Percentiles rank a stretch among this genome's conserved stretches.
Conservation (phyloP, 2,797 vertebrate species). For the Rhincodon typus region DNA sequence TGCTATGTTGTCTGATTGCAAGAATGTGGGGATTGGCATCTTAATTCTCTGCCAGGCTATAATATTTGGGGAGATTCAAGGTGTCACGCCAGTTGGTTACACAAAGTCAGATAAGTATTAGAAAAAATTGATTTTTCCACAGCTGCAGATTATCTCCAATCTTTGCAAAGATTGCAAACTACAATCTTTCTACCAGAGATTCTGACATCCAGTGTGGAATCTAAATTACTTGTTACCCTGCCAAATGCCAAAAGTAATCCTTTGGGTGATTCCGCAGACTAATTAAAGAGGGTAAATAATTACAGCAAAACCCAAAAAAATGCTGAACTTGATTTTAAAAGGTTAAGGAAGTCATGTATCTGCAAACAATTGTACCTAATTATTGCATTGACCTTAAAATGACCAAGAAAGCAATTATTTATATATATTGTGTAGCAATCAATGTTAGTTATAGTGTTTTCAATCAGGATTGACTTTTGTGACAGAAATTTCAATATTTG, state of each 20-base stretch:
- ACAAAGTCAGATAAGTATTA: background rate
- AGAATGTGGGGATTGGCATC: background rate
- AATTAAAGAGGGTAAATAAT: slow-evolving; percentile 28
- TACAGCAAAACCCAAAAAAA: slow-evolving; percentile 8
- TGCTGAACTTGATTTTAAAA: background rate
- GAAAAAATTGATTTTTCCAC: slow-evolving; percentile 31
- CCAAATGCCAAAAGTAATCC: slow-evolving; percentile 33
- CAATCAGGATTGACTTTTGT: background rate
- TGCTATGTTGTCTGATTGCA: background rate
- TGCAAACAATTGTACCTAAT: background rate
- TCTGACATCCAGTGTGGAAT: slow-evolving; percentile 23
- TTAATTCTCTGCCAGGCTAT: slow-evolving; percentile 23
- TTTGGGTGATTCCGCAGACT: background rate
- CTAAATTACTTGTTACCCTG: slow-evolving; percentile 25
- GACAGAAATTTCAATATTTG: background rate
- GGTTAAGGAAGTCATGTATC: slow-evolving; percentile 24
- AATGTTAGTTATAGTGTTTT: background rate
- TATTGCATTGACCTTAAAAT: background rate
- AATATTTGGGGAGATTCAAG: slow-evolving; percentile 11
- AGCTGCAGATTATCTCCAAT: slow-evolving; percentile 28
- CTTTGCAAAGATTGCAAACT: slow-evolving; percentile 27
- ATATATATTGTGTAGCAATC: background rate
- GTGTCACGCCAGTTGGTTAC: slow-evolving; percentile 19
- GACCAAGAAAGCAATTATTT: background rate
- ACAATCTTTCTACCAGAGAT: slow-evolving; percentile 31